A percentile compares a stretch with the other conserved stretches of the same genome.
phyloP scores from a whole-genome alignment of 2,113 vertebrate species.

The Zosterops pallidus region DNA sequence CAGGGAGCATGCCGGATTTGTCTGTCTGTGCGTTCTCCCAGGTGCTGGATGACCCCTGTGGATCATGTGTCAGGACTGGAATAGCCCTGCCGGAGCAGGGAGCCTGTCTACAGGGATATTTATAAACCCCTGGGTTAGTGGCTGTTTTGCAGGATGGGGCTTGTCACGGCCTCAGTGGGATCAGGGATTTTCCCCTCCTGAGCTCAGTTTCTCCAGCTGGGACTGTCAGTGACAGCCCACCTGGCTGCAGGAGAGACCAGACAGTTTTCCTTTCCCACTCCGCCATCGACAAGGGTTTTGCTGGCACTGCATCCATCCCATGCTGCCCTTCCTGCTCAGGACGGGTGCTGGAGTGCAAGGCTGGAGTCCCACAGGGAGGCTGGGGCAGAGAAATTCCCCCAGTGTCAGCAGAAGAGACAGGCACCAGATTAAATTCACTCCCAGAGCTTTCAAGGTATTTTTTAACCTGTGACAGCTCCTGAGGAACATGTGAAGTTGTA shows the following conservation, averaged over 20 bases:
- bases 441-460: background rate
- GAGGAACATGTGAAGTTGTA: background rate
- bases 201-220: background rate
- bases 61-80: slow-evolving; percentile 71
- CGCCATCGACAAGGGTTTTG: background rate
- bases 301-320: background rate
- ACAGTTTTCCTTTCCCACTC: background rate
- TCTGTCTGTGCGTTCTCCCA: slow-evolving; percentile 44
- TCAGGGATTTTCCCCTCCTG: rapidly evolving
- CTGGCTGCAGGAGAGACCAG: background rate
- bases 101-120: background rate
- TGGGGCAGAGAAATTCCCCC: background rate
- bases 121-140: background rate
- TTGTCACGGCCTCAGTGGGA: background rate
- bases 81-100: slow-evolving; percentile 49
- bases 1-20: background rate
- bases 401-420: background rate
- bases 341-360: background rate
- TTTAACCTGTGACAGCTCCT: background rate
- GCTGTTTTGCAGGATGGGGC: background rate
- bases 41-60: slow-evolving; percentile 43
- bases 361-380: rapidly evolving
- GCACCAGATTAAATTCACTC: background rate
- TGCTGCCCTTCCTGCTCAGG: rapidly evolving
- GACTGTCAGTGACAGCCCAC: background rate